Conservation (phyloP, 1,140 invertebrate genomes). For the Danaus plexippus region DNA sequence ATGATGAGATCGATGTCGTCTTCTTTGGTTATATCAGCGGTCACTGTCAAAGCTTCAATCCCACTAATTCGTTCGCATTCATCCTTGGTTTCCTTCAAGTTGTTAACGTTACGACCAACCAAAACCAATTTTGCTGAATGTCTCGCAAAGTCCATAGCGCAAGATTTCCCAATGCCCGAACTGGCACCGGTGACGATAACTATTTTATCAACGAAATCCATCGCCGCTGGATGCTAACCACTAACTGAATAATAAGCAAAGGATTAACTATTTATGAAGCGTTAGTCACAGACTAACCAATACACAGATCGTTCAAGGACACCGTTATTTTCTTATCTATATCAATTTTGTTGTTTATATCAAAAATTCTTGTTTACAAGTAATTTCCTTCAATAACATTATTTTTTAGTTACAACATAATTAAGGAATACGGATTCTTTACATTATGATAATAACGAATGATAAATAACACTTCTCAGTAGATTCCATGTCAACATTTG, state of each 20-base stretch:
- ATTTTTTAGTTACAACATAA: no score
- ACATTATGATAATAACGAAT: no score
- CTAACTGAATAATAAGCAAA: constrained; percentile 27
- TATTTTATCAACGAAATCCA: constrained; percentile 49
- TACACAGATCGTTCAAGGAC: constrained; percentile 1
- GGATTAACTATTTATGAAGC: constrained; percentile 11
- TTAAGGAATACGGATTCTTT: no score
- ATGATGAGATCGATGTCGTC: constrained; percentile 75
- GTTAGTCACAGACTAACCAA: neutral
- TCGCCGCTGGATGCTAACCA: constrained; percentile 21
- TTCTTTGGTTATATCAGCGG: constrained; percentile 78
- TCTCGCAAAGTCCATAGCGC: constrained; percentile 41
- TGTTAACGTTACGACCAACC: constrained; percentile 42
- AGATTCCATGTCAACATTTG: no score
- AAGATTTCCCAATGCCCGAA: constrained; percentile 49
- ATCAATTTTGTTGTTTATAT: no score
- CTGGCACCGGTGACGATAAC: constrained; percentile 55
- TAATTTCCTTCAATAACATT: no score
- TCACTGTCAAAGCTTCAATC: constrained; percentile 63
- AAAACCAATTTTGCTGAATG: constrained; percentile 36
- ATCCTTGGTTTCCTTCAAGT: constrained; percentile 61
- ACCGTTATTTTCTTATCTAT: no score
- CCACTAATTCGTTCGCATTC: constrained; percentile 71
- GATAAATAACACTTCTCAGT: no score
- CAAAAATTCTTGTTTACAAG: no score